Evolutionary conservation across 2,113 vertebrate genomes (phyloP), one percentile per base, ranked within the genome.

Genomic region (Poecilia latipinna): DNA sequence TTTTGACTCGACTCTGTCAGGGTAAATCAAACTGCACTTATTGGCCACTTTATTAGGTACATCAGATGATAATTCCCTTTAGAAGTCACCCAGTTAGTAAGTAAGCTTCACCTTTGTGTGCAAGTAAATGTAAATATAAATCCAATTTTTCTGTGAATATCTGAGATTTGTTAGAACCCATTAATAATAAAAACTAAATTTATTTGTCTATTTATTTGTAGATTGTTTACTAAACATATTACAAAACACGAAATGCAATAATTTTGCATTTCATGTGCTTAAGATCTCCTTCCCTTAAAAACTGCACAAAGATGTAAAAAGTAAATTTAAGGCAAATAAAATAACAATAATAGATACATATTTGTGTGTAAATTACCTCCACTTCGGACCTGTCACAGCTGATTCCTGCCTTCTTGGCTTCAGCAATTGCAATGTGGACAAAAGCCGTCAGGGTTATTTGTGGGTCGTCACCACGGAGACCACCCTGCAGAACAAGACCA

Each of bases 391-490:
- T 29, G 1, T 0, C 26, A 44, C 90, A 95, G 88, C 69, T 63
- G 94, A 96, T 0, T 88, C 91, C 90, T 80, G 88, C 89, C 70
- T 1, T 82, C 79, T 74, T 57, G 70, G 96, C 88, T 70, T 97
- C 96, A 6, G 91, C 61, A 19, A 98, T 76, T 0, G 97, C 95
- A 0, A 98, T 82, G 66, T 97, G 84, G 31, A 97, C 94, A 0
- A 99, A 98, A 19, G 97, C 95, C 0, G 97, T 97, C 61, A 99
- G 94, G 0, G 97, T 94, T 15, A 77, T 85, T 0, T 94, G 90
- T 0, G 95, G 94, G 66, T 94, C 93, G 0, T 91, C 57, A 0
- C 95, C 91, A 0, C 19, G 33, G 37, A 94, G 75, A 12, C 97
- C 97, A 0, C 97, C 97, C 97, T 99, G 57, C 17, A 67, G n/a